phyloP scores from a whole-genome alignment of 30 jellyfish, hydroid and myxozoan species.

The Cassiopea andromeda region DNA sequence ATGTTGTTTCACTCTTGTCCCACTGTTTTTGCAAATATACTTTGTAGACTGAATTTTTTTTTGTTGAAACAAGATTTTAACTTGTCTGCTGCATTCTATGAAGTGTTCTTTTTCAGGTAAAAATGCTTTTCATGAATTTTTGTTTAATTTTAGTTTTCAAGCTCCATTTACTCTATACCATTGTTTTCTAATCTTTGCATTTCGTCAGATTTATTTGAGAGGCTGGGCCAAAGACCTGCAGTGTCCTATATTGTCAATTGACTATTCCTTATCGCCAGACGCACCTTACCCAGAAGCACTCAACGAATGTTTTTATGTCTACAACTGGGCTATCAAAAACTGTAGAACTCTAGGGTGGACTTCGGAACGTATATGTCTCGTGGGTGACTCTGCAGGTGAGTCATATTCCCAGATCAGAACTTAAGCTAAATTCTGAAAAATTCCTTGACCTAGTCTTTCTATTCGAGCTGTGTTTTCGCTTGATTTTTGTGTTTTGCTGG shows the following conservation, averaged over 20 bases:
- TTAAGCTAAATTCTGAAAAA: neutral
- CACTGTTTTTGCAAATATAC: too few species aligned
- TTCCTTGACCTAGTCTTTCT: neutral
- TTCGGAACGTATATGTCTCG: constrained; percentile 82
- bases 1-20: too few species aligned
- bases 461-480: too few species aligned
- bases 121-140: too few species aligned
- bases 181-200: neutral
- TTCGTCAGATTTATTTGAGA: constrained; percentile 79
- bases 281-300: constrained; percentile 98
- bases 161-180: neutral
- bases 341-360: constrained; percentile 83
- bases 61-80: too few species aligned
- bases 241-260: constrained; percentile 94
- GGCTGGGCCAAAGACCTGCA: constrained; percentile 94
- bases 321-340: constrained; percentile 92
- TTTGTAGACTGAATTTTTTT: too few species aligned
- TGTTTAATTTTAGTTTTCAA: neutral
- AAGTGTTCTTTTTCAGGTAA: too few species aligned
- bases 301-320: constrained; percentile 92
- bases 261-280: constrained; percentile 95
- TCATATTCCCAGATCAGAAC: neutral
- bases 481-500: too few species aligned
- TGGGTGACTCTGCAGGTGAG: constrained; percentile 99
- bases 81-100: too few species aligned